These are phyloP conservation scores for Sebastes hopkinsi DNA, from an alignment of 2,797 vertebrate genomes.

Conservation along the genomic window DNA sequence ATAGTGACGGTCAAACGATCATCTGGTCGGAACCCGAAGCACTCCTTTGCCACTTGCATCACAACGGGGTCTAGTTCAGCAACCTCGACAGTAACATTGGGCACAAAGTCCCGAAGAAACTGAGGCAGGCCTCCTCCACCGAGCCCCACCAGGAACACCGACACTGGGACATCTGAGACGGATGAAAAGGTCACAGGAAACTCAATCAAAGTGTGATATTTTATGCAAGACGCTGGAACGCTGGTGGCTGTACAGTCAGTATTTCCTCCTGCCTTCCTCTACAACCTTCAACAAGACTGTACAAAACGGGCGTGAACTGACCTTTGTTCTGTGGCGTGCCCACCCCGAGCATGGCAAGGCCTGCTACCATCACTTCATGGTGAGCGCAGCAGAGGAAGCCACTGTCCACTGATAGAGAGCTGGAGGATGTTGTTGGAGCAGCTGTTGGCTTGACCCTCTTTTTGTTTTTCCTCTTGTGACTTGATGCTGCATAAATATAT, in stretches of 20 bases:
- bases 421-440: conserved; percentile 33
- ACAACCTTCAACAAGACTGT: not conserved
- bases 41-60: conserved; percentile 88
- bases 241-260: not conserved
- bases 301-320: not conserved
- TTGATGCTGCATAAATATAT: conserved; percentile 60
- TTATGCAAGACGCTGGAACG: not conserved
- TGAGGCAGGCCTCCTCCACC: conserved; percentile 94
- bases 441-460: conserved; percentile 75
- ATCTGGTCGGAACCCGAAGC: conserved; percentile 90
- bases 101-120: conserved; percentile 93
- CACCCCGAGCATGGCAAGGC: conserved; percentile 85
- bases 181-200: not conserved
- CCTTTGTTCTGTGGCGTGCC: conserved; percentile 82
- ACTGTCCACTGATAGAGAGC: conserved; percentile 81
- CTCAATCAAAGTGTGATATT: not conserved
- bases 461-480: conserved; percentile 86
- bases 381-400: conserved; percentile 95
- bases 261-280: not conserved
- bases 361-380: conserved; percentile 94
- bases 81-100: conserved; percentile 79
- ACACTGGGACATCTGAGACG: conserved; percentile 76
- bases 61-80: conserved; percentile 92
- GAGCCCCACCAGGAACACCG: conserved; percentile 90
- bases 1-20: conserved; percentile 84